Percentiles rank a stretch among this genome's conserved stretches.
Conservation (phyloP, 2,888 invertebrate genomes). For the Mallateleia sp. region DNA sequence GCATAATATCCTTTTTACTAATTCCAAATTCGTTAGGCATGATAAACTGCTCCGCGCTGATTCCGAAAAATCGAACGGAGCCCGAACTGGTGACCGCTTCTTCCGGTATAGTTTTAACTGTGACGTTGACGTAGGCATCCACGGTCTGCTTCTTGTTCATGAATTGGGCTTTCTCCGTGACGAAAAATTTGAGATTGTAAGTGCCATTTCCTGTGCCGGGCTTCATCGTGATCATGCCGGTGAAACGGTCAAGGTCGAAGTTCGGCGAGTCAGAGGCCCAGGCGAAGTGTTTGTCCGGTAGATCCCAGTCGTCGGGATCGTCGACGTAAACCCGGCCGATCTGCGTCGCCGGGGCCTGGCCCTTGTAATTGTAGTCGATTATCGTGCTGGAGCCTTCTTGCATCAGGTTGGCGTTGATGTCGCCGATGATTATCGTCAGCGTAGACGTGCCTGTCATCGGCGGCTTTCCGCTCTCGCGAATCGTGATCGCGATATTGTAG, state of each 20-base stretch:
- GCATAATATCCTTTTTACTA: slow-evolving; percentile 94
- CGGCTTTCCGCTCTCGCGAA: slow-evolving; percentile 96
- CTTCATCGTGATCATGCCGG: slow-evolving; percentile 97
- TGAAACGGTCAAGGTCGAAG: slow-evolving; percentile 94
- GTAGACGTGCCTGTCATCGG: slow-evolving; percentile 94
- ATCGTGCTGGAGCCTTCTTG: slow-evolving; percentile 96
- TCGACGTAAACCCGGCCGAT: slow-evolving; percentile 98
- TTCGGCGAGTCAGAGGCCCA: slow-evolving; percentile 92
- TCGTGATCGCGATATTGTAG: slow-evolving; percentile 96
- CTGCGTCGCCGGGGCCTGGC: slow-evolving; percentile 94
- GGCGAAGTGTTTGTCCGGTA: slow-evolving; percentile 96
- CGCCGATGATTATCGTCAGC: slow-evolving; percentile 97
- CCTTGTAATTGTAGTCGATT: slow-evolving; percentile 98
- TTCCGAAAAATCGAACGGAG: slow-evolving; percentile 95
- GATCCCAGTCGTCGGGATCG: slow-evolving; percentile 99
- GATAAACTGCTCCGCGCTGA: slow-evolving; percentile 97
- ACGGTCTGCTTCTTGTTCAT: slow-evolving; percentile 79
- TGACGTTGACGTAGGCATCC: slow-evolving; percentile 93
- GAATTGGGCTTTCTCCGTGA: slow-evolving; percentile 92
- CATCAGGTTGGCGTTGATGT: slow-evolving; percentile 98
- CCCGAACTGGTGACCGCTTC: slow-evolving; percentile 98
- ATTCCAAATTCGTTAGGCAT: slow-evolving; percentile 91
- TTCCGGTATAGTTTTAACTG: slow-evolving; percentile 96
- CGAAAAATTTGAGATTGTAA: slow-evolving; percentile 94
- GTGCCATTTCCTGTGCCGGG: slow-evolving; percentile 94